Base-by-base conservation (phyloP, 1,140 invertebrate genomes). In the Arion vulgaris region DNA sequence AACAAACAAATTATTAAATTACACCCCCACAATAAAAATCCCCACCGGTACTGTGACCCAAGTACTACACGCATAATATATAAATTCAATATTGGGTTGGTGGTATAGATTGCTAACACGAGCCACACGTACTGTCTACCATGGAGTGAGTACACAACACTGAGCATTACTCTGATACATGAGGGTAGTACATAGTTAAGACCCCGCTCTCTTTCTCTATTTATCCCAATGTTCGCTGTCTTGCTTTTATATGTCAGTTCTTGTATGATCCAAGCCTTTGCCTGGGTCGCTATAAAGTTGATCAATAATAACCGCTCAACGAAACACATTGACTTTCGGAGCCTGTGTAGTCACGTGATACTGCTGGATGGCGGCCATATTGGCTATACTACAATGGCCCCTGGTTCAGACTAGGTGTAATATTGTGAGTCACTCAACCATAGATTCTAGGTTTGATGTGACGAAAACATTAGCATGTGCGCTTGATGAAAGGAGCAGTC, bases 351-450 rank as follows among this genome's bases (percentile, higher is more conserved):
- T 81, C 80, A 81, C 80, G 80, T 81, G 80, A 81, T 74, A 74
- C 80, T 26, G 26, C 34, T n/a, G 41, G 71, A 81, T 73, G 34
- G 71, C 71, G 80, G 80, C 80, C 80, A 81, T 81, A 38, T 81
- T 81, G 69, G n/a, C n/a, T 7, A 57, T 53, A 34, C 69, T 74
- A 81, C 80, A 81, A 81, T 81, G 80, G 80, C 80, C 71, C 49
- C 78, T 39, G 49, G 69, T 19, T 74, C 38, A 51, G 49, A n/a
- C 34, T 73, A 74, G 45, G 11, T 41, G 4, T 73, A 28, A 57
- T 68, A 73, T 81, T 74, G 80, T 81, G 80, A 81, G 80, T 81
- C 80, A 81, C 62, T 81, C 80, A 81, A 57, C 71, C 80, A 34
- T 73, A 51, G 69, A 45, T 78, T 62, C 23, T 19, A 2, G 41